Percentiles rank a stretch among this genome's conserved stretches.
Conservation (phyloP, 2,797 vertebrate species). For the Falco rusticolus region DNA sequence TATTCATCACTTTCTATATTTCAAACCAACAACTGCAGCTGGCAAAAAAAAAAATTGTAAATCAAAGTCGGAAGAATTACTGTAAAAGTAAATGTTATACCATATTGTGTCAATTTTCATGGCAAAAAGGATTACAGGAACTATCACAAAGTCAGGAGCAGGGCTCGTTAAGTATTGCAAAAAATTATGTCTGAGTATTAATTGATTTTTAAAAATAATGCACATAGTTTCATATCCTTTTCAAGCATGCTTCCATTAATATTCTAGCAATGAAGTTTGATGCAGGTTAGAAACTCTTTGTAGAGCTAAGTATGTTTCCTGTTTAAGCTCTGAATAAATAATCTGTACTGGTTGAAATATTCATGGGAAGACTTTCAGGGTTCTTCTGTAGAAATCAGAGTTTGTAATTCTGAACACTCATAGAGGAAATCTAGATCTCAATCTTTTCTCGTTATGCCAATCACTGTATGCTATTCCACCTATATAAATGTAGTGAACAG, state of each 20-base stretch:
- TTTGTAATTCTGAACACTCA: background rate
- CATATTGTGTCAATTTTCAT: background rate
- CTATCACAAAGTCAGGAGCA: background rate
- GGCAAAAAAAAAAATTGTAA: background rate
- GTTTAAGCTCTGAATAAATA: slow-evolving; percentile 12
- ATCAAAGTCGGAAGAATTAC: background rate
- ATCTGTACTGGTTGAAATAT: background rate
- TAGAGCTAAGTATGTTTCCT: background rate
- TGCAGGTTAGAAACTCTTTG: background rate
- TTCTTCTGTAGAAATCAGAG: background rate
- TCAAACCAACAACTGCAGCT: background rate
- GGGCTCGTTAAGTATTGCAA: background rate
- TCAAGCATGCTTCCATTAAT: background rate
- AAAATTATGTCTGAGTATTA: background rate
- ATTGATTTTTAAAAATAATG: slow-evolving; percentile 18
- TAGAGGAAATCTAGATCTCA: background rate
- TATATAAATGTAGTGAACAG: background rate
- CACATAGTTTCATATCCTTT: background rate
- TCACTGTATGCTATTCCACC: background rate
- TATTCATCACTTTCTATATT: background rate
- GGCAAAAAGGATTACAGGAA: background rate
- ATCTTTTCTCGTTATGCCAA: background rate
- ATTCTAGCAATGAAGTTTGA: background rate
- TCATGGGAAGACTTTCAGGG: background rate
- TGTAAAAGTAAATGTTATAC: background rate